phyloP scores from a whole-genome alignment of 2,797 vertebrate genomes.

The Uromys caudimaculatus region DNA sequence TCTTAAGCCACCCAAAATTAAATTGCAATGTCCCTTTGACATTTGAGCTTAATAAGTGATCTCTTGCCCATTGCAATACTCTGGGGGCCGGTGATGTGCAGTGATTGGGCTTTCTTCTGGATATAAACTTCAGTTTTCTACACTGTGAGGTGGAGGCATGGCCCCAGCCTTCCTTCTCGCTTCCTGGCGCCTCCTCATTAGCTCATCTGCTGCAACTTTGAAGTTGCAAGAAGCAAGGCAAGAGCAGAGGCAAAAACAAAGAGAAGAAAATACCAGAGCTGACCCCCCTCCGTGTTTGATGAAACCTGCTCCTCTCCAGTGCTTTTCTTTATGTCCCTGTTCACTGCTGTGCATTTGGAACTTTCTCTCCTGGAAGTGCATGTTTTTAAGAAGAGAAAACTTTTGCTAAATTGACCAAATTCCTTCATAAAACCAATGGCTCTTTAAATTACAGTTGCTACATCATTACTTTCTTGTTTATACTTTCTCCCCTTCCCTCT shows the following conservation, averaged over 20 bases:
- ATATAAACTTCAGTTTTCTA: background rate
- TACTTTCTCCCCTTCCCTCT: background rate
- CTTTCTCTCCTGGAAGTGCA: background rate
- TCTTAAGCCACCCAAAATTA: slow-evolving; percentile 47
- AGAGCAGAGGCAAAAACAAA: background rate
- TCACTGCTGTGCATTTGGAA: background rate
- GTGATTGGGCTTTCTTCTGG: background rate
- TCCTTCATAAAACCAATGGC: background rate
- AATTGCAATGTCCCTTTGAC: slow-evolving; percentile 1
- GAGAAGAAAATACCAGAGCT: background rate
- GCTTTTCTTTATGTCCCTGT: background rate
- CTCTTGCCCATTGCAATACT: background rate
- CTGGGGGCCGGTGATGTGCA: background rate
- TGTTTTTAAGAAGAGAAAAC: background rate
- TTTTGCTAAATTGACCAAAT: background rate
- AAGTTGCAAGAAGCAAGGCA: background rate
- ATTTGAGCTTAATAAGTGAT: slow-evolving; percentile 53
- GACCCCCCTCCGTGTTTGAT: background rate
- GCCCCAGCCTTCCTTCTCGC: background rate
- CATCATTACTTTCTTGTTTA: background rate
- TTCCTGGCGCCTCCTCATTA: background rate
- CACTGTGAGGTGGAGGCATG: background rate
- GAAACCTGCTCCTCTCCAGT: background rate
- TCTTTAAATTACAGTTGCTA: background rate
- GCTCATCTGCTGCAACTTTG: background rate